Evolutionary conservation across 2,113 vertebrate genomes (phyloP).

Genomic region (Pagrus major): DNA sequence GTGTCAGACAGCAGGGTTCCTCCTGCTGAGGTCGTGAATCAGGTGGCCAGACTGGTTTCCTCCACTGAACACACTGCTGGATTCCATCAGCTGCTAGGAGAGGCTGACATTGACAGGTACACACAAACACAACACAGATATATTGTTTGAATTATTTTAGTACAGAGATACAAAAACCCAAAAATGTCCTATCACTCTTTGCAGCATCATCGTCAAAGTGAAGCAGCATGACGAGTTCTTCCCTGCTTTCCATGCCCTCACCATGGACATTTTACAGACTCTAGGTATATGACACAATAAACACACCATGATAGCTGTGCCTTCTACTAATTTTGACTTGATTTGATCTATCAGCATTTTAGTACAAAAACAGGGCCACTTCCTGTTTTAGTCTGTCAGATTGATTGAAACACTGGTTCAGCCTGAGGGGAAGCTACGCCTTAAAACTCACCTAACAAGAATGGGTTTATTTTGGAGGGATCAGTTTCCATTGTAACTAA

Average conservation of each 20-base stretch:
- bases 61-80: constrained; percentile 69
- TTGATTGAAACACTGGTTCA: not conserved
- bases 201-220: constrained; percentile 89
- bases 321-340: not conserved
- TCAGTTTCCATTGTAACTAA: not conserved
- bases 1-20: constrained; percentile 85
- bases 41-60: constrained; percentile 85
- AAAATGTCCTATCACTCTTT: not conserved
- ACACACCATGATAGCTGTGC: not conserved
- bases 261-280: constrained; percentile 85
- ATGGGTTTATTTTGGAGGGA: no score
- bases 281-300: constrained; percentile 82
- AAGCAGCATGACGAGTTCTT: constrained; percentile 92
- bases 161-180: no score
- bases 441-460: no score
- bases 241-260: constrained; percentile 89
- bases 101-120: constrained; percentile 89
- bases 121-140: not conserved
- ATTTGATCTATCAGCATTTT: not conserved
- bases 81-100: constrained; percentile 84
- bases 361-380: no score
- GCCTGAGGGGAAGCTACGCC: no score
- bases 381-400: not conserved
- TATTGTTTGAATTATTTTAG: not conserved
- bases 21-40: constrained; percentile 86